Base-by-base conservation (phyloP, 2,888 invertebrate genomes). In the Lycia hirtaria region DNA sequence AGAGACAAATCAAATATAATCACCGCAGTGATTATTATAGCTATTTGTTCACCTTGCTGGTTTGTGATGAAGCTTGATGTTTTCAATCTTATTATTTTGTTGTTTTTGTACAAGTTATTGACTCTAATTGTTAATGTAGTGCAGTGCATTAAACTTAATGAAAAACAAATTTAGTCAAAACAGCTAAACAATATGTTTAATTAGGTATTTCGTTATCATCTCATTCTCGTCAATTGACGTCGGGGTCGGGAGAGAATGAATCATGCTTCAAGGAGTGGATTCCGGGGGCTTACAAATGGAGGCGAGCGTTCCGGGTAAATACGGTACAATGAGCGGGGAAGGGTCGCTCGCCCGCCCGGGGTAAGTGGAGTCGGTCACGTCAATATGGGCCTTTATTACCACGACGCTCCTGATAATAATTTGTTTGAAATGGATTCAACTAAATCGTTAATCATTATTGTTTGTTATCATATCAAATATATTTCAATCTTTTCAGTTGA, bases 241-340 rank as follows among this genome's bases (percentile, higher is more conserved):
- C 71, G 72, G 78, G 78, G 78, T 78, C 77, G 81, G 76, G 81
- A 82, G 78, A 79, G 85, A 83, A 88, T 91, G 90, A 92, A 88
- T 90, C 92, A 91, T 90, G 87, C 82, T 84, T 85, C 82, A 85
- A 91, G 89, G 82, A 91, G 88, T 85, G 84, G 88, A 90, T 87
- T 91, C 90, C 87, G 84, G 84, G 90, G 91, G 89, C 87, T 79
- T 83, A 87, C 85, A 86, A 88, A 89, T 87, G 87, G 84, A 88
- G 86, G 87, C 86, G 83, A 89, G 80, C 85, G 83, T 84, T 86
- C 83, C 86, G 85, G 90, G 91, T 88, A 88, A 88, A 87, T 87
- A 85, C 84, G 84, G 83, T 87, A 90, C 90, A 88, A 90, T 87
- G 83, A 85, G 81, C 81, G 82, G 85, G 87, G 87, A 88, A 89